Evolutionary conservation across 1,140 invertebrate genomes (phyloP), one percentile per base, ranked within the genome.

Genomic region (Drosophila paulistorum): DNA sequence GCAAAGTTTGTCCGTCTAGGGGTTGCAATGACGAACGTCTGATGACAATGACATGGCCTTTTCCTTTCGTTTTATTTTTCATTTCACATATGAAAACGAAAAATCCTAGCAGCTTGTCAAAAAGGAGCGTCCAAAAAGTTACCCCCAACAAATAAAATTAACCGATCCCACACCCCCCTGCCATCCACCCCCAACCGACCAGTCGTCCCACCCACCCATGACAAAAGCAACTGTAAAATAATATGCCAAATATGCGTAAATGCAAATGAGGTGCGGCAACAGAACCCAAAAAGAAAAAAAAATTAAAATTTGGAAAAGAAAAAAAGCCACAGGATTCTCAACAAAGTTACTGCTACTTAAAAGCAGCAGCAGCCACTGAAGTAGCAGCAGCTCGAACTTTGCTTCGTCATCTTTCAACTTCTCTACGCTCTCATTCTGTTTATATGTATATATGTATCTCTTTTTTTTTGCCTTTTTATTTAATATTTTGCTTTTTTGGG

Each of bases 181-280:
- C 9, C 2, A n/a, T 3, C 17, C 45, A 7, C 7, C 0, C 7
- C 17, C 45, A 51, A 45, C 42, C 42, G 10, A 42, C n/a, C 41
- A 6, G 3, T 14, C n/a, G 13, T n/a, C 42, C 42, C 45, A 20
- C 7, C 45, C 17, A 23, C 20, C 14, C 45, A 39, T 17, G 33
- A 7, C 45, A 54, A 14, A 11, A 37, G 37, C 35, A 69, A 51
- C 63, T 77, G 74, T 69, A 72, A 81, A 87, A 79, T 86, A 86
- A 86, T 86, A 86, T 83, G 79, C 76, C 79, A 87, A 86, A 87
- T 86, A 89, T 87, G 83, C 84, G 79, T 74, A 89, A 87, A 89
- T 83, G 89, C 80, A 82, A 79, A 79, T 86, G 64, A 35, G 42
- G 45, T 51, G 45, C 45, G 45, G 45, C 45, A 51, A 51, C 45